A percentile compares a stretch with the other conserved stretches of the same genome.
These are phyloP conservation scores for Falco novaeseelandiae DNA, from an alignment of 2,797 vertebrate species.

Conservation along the genomic window DNA sequence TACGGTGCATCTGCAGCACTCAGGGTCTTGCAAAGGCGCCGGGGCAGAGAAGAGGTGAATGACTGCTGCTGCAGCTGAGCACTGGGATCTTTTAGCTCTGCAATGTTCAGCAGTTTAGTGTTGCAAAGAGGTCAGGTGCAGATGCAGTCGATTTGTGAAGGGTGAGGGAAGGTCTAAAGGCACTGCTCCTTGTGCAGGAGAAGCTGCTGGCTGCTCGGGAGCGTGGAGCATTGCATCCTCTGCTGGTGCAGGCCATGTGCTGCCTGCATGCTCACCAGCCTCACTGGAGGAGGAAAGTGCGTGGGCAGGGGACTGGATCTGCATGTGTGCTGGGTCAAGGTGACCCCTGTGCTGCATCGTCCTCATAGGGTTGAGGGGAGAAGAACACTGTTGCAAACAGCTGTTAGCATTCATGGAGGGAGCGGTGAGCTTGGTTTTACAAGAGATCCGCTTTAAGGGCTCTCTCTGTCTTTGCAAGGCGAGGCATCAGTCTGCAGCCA, in stretches of 20 bases:
- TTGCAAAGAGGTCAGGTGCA: neutral
- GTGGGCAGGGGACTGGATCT: neutral
- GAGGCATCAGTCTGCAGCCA: slow-evolving; percentile 1
- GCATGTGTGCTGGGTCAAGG: neutral
- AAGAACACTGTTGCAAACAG: rapidly evolving
- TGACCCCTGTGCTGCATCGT: rapidly evolving
- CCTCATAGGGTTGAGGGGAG: neutral
- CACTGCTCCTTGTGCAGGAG: neutral
- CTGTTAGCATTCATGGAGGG: neutral
- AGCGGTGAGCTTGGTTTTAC: rapidly evolving
- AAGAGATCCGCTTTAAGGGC: neutral
- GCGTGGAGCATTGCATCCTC: too few species aligned
- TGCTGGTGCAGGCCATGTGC: too few species aligned
- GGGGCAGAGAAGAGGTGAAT: neutral
- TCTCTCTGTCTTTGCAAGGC: neutral
- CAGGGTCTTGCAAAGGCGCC: rapidly evolving
- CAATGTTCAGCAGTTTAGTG: neutral
- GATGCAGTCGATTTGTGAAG: neutral
- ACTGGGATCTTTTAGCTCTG: rapidly evolving
- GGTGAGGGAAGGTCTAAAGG: neutral
- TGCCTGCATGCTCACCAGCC: rapidly evolving
- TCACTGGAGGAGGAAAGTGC: rapidly evolving
- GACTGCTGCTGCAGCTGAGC: rapidly evolving
- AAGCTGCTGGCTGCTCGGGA: too few species aligned
- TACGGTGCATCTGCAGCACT: neutral